Evolutionary conservation across 2,888 invertebrate species (phyloP).

Genomic region (Keiferia lycopersicella): DNA sequence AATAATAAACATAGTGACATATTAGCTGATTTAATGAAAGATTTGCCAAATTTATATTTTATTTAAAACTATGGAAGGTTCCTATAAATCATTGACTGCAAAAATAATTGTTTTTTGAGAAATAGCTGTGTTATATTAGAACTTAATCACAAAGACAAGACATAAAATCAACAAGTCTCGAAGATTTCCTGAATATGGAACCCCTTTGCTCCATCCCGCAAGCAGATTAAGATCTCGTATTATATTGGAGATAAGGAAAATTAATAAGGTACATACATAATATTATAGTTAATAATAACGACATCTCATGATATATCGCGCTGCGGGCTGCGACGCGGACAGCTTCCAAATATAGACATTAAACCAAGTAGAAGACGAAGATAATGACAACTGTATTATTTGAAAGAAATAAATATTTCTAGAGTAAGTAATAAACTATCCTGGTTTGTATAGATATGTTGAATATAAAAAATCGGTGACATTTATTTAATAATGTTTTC

Average conservation of each 20-base stretch:
- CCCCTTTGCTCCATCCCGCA: constrained; percentile 36
- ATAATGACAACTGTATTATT: constrained; percentile 8
- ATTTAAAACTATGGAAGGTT: too few relatives aligned
- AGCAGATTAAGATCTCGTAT: constrained; percentile 46
- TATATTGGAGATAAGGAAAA: constrained; percentile 41
- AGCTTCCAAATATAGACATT: constrained; percentile 21
- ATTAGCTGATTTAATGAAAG: too few relatives aligned
- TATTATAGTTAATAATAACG: constrained; percentile 29
- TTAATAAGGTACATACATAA: constrained; percentile 54
- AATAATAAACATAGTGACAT: not conserved
- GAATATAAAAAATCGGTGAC: too few relatives aligned
- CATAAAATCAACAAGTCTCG: too few relatives aligned
- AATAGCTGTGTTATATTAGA: too few relatives aligned
- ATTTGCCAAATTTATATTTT: too few relatives aligned
- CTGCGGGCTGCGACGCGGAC: not conserved
- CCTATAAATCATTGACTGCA: too few relatives aligned
- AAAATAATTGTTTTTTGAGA: too few relatives aligned
- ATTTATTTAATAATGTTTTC: not conserved
- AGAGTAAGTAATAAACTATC: not conserved
- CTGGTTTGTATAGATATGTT: too few relatives aligned
- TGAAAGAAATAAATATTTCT: constrained; percentile 3
- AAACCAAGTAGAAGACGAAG: not conserved
- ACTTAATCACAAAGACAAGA: too few relatives aligned
- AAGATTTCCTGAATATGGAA: constrained; percentile 33
- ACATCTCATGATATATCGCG: constrained; percentile 25